phyloP scores from a whole-genome alignment of 2,888 invertebrate species.

The Zhuqinia jingwanae region DNA sequence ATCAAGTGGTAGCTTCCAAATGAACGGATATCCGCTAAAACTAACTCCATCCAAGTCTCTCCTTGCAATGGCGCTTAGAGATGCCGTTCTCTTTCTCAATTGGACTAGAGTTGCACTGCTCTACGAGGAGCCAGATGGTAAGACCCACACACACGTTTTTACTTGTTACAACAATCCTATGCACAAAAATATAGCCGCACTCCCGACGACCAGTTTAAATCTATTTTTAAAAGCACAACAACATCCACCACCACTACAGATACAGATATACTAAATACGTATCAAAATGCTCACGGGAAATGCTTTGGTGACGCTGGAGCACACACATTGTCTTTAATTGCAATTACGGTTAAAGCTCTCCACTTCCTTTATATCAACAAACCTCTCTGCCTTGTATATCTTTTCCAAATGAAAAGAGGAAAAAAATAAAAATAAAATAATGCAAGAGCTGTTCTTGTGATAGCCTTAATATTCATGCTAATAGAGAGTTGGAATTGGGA shows the following conservation, averaged over 20 bases:
- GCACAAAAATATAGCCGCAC: too few relatives aligned
- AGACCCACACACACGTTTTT: constrained; percentile 76
- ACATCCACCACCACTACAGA: not conserved
- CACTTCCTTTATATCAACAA: not conserved
- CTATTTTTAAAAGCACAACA: constrained; percentile 35
- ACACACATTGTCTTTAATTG: constrained; percentile 26
- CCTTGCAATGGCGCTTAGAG: constrained; percentile 89
- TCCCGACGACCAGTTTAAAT: too few relatives aligned
- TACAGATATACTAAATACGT: too few relatives aligned
- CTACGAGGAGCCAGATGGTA: constrained; percentile 95
- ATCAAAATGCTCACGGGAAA: not conserved
- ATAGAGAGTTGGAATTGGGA: too few relatives aligned
- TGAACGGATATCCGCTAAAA: constrained; percentile 88
- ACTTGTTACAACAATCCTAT: too few relatives aligned
- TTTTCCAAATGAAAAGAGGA: not conserved
- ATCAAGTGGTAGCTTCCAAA: constrained; percentile 69
- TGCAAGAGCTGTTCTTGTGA: not conserved
- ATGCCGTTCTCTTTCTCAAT: constrained; percentile 92
- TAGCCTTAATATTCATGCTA: too few relatives aligned
- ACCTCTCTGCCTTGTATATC: not conserved
- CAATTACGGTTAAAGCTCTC: not conserved
- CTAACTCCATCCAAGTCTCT: constrained; percentile 88
- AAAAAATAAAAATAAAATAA: not conserved
- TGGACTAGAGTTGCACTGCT: constrained; percentile 97
- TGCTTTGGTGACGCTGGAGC: too few relatives aligned